These are phyloP conservation scores for Drosophila miranda DNA, from an alignment of 1,140 invertebrate genomes.

Conservation along the genomic window DNA sequence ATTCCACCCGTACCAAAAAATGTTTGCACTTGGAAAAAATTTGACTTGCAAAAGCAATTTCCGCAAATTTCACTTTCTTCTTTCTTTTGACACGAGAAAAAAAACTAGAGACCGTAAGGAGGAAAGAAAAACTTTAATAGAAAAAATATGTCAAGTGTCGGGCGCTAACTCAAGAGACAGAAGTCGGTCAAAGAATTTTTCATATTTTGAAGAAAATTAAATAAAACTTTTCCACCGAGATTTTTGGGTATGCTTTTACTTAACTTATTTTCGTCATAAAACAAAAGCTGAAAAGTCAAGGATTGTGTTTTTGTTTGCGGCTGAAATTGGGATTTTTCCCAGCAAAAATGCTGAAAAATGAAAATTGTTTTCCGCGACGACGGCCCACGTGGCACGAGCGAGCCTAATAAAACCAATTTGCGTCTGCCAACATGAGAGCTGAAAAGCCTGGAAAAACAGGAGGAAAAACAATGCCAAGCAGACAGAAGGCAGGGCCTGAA, in stretches of 20 bases:
- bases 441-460: background rate
- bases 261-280: conserved; percentile 36
- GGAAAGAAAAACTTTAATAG: conserved; percentile 25
- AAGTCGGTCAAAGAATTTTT: conserved; percentile 9
- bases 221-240: conserved; percentile 26
- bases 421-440: conserved; percentile 12
- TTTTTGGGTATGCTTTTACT: conserved; percentile 12
- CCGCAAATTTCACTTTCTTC: conserved; percentile 14
- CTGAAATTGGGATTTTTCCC: conserved; percentile 30
- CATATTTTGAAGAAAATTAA: conserved; percentile 28
- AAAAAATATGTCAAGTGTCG: conserved; percentile 45
- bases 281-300: conserved; percentile 37
- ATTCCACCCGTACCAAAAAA: too few species aligned
- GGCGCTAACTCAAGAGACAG: background rate
- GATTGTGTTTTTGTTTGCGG: conserved; percentile 24
- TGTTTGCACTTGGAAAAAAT: too few species aligned
- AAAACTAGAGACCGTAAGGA: background rate
- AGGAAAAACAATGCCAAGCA: conserved; percentile 16
- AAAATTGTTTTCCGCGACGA: conserved; percentile 50
- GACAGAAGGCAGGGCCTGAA: conserved; percentile 21
- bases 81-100: background rate
- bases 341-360: conserved; percentile 27
- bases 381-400: conserved; percentile 23
- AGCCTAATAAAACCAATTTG: conserved; percentile 57
- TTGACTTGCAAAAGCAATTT: background rate